Percentiles rank a stretch among this genome's conserved stretches.
Evolutionary conservation across 2,888 invertebrate species (phyloP).

Genomic region (Vandiemenella viatica): DNA sequence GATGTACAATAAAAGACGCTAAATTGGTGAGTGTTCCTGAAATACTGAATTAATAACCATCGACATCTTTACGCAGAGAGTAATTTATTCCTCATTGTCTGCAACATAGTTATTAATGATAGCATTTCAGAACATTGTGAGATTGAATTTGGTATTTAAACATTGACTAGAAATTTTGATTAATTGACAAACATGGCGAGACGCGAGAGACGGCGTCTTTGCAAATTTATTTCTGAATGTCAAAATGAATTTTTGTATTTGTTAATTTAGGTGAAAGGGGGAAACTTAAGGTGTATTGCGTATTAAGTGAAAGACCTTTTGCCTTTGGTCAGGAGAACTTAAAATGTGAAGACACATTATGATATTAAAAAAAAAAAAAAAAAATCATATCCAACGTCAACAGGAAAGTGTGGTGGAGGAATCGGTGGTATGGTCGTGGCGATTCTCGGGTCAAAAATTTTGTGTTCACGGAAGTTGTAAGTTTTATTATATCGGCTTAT

Average conservation of each 20-base stretch:
- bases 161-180: too few relatives aligned
- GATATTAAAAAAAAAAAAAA: conserved; percentile 18
- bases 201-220: conserved; percentile 22
- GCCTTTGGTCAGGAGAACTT: conserved; percentile 24
- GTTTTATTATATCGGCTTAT: too few relatives aligned
- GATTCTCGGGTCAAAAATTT: conserved; percentile 8
- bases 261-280: conserved; percentile 23
- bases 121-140: too few relatives aligned
- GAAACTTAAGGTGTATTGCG: conserved; percentile 24
- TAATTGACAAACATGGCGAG: conserved; percentile 16
- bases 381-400: conserved; percentile 23
- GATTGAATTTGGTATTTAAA: too few relatives aligned
- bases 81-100: too few relatives aligned
- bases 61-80: too few relatives aligned
- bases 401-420: conserved; percentile 15
- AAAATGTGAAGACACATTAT: conserved; percentile 25
- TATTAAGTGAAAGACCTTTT: conserved; percentile 24
- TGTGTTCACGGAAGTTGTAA: conserved; percentile 12
- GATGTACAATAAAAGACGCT: too few relatives aligned
- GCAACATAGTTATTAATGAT: too few relatives aligned
- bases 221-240: conserved; percentile 24
- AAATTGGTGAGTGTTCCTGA: too few relatives aligned
- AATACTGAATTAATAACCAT: too few relatives aligned
- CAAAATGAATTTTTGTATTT: conserved; percentile 23
- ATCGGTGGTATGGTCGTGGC: conserved; percentile 11